Percentiles rank a stretch among this genome's conserved stretches.
These are phyloP conservation scores for Andricus quercusramuli DNA, from an alignment of 2,888 invertebrate species.

Conservation along the genomic window DNA sequence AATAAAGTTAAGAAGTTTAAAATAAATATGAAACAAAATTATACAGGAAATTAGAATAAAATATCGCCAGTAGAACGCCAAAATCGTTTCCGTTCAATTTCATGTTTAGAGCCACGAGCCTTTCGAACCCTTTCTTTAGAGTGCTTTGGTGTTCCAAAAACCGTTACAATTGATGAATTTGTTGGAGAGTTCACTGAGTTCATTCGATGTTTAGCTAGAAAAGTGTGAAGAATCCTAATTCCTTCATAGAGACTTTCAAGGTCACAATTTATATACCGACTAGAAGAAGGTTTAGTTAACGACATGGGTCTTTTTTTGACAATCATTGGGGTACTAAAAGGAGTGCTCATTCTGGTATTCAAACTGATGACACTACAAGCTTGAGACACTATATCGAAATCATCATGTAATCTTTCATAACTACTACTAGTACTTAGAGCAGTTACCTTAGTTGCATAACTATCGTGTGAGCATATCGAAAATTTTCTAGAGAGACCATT, in stretches of 20 bases:
- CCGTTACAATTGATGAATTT: constrained; percentile 58
- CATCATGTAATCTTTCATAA: constrained; percentile 66
- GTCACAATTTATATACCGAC: constrained; percentile 64
- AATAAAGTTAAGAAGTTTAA: not conserved
- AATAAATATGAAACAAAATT: not conserved
- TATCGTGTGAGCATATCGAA: constrained; percentile 66
- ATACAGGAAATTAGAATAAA: not conserved
- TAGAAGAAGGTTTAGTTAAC: not conserved
- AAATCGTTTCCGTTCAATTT: not conserved
- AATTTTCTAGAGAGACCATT: constrained; percentile 53
- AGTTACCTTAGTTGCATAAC: constrained; percentile 60
- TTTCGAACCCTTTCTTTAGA: not conserved
- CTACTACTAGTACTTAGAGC: constrained; percentile 62
- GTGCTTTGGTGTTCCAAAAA: constrained; percentile 65
- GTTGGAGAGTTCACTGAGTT: constrained; percentile 40
- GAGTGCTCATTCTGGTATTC: constrained; percentile 35
- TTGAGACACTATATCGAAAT: constrained; percentile 68
- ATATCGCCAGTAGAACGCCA: not conserved
- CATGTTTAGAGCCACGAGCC: not conserved
- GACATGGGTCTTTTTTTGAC: not conserved
- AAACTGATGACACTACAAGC: constrained; percentile 57
- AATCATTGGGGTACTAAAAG: constrained; percentile 45
- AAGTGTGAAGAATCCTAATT: constrained; percentile 68
- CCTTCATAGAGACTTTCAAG: constrained; percentile 69
- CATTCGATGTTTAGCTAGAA: constrained; percentile 61